Conservation (phyloP, 2,797 vertebrate species). For the Brachymystax lenok region DNA sequence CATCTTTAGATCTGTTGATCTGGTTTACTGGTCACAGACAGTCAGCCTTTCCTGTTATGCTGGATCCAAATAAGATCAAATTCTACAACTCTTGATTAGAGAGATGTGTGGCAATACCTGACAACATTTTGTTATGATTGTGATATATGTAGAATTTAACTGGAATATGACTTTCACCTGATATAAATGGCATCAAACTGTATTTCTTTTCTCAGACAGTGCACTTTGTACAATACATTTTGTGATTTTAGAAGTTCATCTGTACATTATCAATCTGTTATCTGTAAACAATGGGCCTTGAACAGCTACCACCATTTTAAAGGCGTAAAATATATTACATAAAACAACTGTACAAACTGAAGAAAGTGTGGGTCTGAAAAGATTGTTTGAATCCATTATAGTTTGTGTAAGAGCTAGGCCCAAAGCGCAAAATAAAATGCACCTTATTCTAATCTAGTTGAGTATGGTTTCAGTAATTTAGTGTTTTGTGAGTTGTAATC, state of each 20-base stretch:
- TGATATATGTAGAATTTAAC: neutral
- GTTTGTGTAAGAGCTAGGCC: neutral
- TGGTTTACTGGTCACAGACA: too few relatives aligned
- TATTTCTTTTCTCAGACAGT: neutral
- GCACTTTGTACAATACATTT: neutral
- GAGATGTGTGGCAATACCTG: neutral
- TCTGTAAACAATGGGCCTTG: neutral
- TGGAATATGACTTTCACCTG: neutral
- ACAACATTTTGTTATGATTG: neutral
- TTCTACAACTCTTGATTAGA: too few relatives aligned
- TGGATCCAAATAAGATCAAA: neutral
- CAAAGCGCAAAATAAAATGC: neutral
- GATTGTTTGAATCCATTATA: neutral
- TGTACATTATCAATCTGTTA: neutral
- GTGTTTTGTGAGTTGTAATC: slow-evolving; percentile 60
- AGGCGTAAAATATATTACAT: neutral
- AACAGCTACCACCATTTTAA: neutral
- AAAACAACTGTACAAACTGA: neutral
- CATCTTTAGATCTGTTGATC: too few relatives aligned
- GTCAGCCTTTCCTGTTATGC: too few relatives aligned
- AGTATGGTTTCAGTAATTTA: slow-evolving; percentile 24
- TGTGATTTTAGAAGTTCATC: neutral
- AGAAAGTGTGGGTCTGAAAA: neutral
- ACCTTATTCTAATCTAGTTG: neutral
- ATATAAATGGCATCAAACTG: neutral